Percentiles rank a stretch among this genome's conserved stretches.
phyloP scores from a whole-genome alignment of 92 coral and sea anemone genomes.

The Virgularia gustaviana region DNA sequence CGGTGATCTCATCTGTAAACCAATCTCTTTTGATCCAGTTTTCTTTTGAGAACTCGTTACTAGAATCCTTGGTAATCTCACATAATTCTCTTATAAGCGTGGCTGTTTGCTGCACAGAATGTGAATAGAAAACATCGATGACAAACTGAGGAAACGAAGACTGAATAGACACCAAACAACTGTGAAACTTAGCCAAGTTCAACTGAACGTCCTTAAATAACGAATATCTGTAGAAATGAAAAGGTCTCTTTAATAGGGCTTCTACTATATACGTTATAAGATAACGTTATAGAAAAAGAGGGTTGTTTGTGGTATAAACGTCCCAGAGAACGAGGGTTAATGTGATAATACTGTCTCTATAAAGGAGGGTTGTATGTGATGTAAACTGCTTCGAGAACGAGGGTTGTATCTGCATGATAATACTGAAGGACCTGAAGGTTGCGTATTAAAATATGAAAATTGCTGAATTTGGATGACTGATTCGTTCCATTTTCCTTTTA shows the following conservation, averaged over 20 bases:
- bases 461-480: too few relatives aligned
- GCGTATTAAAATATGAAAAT: too few relatives aligned
- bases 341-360: too few relatives aligned
- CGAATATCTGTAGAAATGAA: conserved; percentile 32
- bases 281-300: too few relatives aligned
- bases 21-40: conserved; percentile 88
- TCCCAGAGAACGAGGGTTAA: too few relatives aligned
- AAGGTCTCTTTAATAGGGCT: background rate
- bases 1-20: conserved; percentile 81
- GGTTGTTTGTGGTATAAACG: too few relatives aligned
- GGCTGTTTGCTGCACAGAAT: conserved; percentile 66
- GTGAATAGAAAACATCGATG: conserved; percentile 68
- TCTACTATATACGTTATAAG: background rate
- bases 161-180: conserved; percentile 66
- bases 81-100: conserved; percentile 67
- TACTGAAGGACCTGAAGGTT: too few relatives aligned
- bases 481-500: too few relatives aligned
- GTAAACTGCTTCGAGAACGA: too few relatives aligned
- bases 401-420: too few relatives aligned
- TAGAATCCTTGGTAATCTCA: conserved; percentile 61
- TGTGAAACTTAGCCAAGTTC: conserved; percentile 68
- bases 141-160: conserved; percentile 55
- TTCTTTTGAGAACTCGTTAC: conserved; percentile 67
- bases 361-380: too few relatives aligned
- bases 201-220: conserved; percentile 52